A percentile compares a stretch with the other conserved stretches of the same genome.
Conservation (phyloP, 2,888 invertebrate species). For the Brachylomia viminalis region DNA sequence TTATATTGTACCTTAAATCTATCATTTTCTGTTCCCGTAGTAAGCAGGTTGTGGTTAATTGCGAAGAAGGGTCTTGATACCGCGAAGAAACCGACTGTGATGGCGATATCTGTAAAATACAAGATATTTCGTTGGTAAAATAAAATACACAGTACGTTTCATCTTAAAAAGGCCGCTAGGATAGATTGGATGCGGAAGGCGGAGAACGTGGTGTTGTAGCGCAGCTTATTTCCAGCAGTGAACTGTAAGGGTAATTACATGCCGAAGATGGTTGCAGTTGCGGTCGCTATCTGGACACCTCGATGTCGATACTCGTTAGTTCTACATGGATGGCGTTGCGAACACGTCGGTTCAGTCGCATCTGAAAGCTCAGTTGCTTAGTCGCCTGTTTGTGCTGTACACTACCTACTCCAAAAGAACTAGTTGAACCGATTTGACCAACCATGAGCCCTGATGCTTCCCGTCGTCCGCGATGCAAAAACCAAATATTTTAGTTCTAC, state of each 20-base stretch:
- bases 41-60: conserved; percentile 92
- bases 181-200: background rate
- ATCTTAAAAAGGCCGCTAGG: background rate
- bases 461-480: too few relatives aligned
- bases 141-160: background rate
- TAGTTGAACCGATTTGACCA: background rate
- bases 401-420: background rate
- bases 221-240: background rate
- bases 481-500: too few relatives aligned
- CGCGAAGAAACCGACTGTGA: conserved; percentile 98
- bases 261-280: background rate
- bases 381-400: background rate
- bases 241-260: background rate
- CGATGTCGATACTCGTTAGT: background rate
- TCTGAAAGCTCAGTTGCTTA: background rate
- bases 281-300: too few relatives aligned
- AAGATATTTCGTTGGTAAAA: background rate
- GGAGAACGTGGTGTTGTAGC: background rate
- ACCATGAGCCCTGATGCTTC: background rate
- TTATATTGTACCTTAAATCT: conserved; percentile 92
- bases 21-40: conserved; percentile 92
- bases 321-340: background rate
- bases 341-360: background rate
- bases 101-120: conserved; percentile 94
- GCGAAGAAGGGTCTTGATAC: conserved; percentile 98